Evolutionary conservation across 1,140 invertebrate species (phyloP).

Genomic region (Battus philenor): DNA sequence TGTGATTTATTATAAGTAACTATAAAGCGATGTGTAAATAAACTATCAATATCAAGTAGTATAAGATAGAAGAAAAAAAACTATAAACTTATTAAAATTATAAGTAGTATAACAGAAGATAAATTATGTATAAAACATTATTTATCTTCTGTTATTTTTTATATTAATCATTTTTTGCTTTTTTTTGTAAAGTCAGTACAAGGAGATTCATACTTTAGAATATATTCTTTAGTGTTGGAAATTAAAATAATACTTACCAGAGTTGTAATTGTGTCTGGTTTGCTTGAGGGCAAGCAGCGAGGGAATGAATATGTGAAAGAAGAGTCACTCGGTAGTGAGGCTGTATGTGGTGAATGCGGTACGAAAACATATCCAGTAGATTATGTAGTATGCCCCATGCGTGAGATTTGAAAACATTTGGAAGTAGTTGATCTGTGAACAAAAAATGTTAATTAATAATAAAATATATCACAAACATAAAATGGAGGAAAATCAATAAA

Average conservation of each 20-base stretch:
- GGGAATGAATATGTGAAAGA: constrained; percentile 90
- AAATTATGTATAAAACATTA: no score
- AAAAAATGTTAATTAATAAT: no score
- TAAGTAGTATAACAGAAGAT: no score
- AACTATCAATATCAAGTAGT: no score
- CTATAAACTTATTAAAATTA: no score
- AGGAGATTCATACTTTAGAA: background rate
- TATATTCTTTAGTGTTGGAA: no score
- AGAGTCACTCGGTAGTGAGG: constrained; percentile 95
- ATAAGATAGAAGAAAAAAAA: no score
- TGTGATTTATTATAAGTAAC: no score
- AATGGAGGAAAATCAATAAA: no score
- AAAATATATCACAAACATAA: no score
- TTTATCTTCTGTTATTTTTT: no score
- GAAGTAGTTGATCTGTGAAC: constrained; percentile 90
- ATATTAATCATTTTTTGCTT: background rate
- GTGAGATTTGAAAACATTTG: constrained; percentile 93
- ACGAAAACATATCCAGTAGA: constrained; percentile 96
- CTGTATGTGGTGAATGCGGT: constrained; percentile 96
- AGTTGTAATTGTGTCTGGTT: constrained; percentile 96
- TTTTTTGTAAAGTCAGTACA: background rate
- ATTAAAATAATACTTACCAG: constrained; percentile 83
- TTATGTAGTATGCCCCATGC: constrained; percentile 97
- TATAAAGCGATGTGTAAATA: no score
- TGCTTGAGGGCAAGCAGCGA: constrained; percentile 92